Conservation (phyloP, 2,113 vertebrate species). For the Vulpes ferrilata region DNA sequence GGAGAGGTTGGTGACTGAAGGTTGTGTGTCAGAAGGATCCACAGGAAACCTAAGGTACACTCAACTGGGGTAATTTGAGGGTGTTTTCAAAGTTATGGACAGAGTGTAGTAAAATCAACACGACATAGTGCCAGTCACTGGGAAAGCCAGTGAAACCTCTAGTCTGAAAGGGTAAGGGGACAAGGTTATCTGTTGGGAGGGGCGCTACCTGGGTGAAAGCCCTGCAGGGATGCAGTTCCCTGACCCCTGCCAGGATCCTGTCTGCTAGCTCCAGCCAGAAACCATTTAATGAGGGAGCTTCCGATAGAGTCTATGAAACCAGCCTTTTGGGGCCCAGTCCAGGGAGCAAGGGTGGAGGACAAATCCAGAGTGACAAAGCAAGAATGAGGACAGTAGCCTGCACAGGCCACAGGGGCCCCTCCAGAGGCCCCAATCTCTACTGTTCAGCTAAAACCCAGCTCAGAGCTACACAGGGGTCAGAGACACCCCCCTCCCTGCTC, state of each 20-base stretch:
- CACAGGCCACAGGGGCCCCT: neutral
- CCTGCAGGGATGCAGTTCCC: neutral
- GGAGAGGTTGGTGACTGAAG: neutral
- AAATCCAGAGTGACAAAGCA: neutral
- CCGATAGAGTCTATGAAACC: neutral
- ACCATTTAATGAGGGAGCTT: fast-evolving
- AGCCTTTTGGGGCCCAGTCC: neutral
- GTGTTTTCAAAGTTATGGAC: neutral
- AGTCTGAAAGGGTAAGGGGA: neutral
- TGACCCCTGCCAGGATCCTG: too few species aligned
- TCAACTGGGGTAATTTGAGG: neutral
- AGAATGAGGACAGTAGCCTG: fast-evolving
- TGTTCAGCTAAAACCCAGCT: neutral
- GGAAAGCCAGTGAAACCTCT: neutral
- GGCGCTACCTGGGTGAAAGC: neutral
- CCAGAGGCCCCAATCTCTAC: fast-evolving
- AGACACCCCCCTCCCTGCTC: neutral
- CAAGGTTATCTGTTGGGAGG: neutral
- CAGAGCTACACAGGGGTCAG: neutral
- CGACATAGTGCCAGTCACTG: neutral
- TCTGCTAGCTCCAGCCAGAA: too few species aligned
- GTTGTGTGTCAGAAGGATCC: fast-evolving
- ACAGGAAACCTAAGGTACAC: neutral
- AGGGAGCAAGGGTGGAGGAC: neutral
- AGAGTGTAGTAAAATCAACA: neutral